These are phyloP conservation scores for Poeciliopsis gracilis DNA, from an alignment of 2,797 vertebrate genomes.

Conservation along the genomic window DNA sequence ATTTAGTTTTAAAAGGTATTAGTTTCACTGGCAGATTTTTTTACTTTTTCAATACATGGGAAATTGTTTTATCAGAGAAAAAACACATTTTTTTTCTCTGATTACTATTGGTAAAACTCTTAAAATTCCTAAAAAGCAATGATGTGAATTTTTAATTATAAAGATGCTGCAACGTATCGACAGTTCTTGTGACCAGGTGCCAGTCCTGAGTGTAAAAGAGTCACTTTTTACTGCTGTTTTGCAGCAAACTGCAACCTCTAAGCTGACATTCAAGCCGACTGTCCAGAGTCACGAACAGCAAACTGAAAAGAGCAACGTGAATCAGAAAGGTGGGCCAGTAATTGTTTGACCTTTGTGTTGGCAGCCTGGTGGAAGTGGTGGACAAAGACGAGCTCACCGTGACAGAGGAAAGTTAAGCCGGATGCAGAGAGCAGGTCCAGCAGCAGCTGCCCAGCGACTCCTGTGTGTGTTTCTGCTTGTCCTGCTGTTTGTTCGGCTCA, in stretches of 20 bases:
- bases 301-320: conserved; percentile 63
- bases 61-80: background rate
- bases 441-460: conserved; percentile 31
- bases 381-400: conserved; percentile 65
- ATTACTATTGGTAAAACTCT: background rate
- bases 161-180: conserved; percentile 3
- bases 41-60: too few species aligned
- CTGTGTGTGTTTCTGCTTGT: conserved; percentile 22
- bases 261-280: conserved; percentile 64
- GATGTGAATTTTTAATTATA: conserved; percentile 25
- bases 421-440: conserved; percentile 33
- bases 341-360: conserved; percentile 74
- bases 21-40: too few species aligned
- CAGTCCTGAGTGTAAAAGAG: conserved; percentile 37
- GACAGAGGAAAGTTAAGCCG: conserved; percentile 60
- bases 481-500: conserved; percentile 17
- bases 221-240: conserved; percentile 59
- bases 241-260: conserved; percentile 59
- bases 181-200: conserved; percentile 28
- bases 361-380: conserved; percentile 58
- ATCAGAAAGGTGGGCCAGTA: conserved; percentile 66
- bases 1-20: too few species aligned
- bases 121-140: background rate
- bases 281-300: conserved; percentile 13
- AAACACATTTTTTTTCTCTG: too few species aligned